These are phyloP conservation scores for Ischnus inquisitorius DNA, from an alignment of 2,888 invertebrate species.

Conservation along the genomic window DNA sequence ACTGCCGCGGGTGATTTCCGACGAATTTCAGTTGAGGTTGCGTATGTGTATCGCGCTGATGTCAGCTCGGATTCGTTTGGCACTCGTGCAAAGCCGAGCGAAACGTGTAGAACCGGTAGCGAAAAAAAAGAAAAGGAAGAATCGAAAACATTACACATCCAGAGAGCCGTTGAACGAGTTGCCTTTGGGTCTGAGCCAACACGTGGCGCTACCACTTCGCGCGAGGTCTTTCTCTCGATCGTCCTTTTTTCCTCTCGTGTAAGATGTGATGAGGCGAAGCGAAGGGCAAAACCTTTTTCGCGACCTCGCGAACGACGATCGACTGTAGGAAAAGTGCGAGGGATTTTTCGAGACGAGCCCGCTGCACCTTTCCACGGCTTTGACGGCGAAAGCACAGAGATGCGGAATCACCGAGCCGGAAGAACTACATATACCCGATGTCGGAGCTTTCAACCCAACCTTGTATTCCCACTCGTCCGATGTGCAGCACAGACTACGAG, in stretches of 20 bases:
- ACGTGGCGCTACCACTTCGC: slow-evolving; percentile 67
- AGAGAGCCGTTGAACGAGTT: slow-evolving; percentile 2
- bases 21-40: slow-evolving; percentile 17
- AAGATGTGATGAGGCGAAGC: slow-evolving; percentile 7
- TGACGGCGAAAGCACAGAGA: background rate
- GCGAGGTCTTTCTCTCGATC: slow-evolving; percentile 57
- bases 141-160: background rate
- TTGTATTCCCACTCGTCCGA: background rate
- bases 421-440: slow-evolving; percentile 23
- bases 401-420: slow-evolving; percentile 26
- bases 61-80: slow-evolving; percentile 41
- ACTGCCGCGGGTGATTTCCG: background rate
- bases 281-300: slow-evolving; percentile 28
- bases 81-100: background rate
- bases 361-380: slow-evolving; percentile 9
- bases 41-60: slow-evolving; percentile 44
- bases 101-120: slow-evolving; percentile 13
- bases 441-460: background rate
- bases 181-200: slow-evolving; percentile 69
- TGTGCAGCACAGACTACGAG: background rate
- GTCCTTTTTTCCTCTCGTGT: background rate
- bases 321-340: slow-evolving; percentile 8
- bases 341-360: background rate
- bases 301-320: slow-evolving; percentile 30
- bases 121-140: slow-evolving; percentile 19